Percentiles rank a stretch among this genome's conserved stretches.
Evolutionary conservation across 2,797 vertebrate species (phyloP).

Genomic region (Mormyrus proboscirostris): DNA sequence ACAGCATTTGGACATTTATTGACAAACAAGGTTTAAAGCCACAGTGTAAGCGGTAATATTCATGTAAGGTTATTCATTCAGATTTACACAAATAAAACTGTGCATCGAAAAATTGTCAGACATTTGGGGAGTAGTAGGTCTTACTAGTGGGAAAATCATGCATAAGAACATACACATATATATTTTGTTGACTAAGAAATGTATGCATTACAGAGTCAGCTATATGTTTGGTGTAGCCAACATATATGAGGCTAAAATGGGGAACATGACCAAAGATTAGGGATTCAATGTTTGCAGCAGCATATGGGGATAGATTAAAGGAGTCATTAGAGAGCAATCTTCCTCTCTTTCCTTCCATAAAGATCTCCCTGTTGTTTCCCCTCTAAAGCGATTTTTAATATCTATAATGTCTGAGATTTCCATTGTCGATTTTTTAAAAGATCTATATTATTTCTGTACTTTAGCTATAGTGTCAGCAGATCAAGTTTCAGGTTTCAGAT

Average conservation of each 20-base stretch:
- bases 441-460: constrained; percentile 48
- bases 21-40: neutral
- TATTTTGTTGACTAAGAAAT: constrained; percentile 35
- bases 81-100: neutral
- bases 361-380: neutral
- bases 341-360: constrained; percentile 15
- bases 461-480: constrained; percentile 46
- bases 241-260: constrained; percentile 38
- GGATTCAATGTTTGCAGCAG: constrained; percentile 57
- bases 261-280: constrained; percentile 61
- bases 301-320: constrained; percentile 53
- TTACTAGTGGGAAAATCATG: neutral
- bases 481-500: constrained; percentile 44
- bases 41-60: neutral
- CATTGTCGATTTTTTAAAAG: constrained; percentile 56
- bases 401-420: constrained; percentile 41
- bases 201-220: constrained; percentile 55
- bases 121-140: neutral
- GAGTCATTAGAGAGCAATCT: constrained; percentile 28
- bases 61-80: neutral
- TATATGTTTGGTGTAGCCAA: constrained; percentile 54
- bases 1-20: neutral
- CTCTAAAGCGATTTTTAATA: constrained; percentile 32
- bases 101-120: neutral
- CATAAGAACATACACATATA: neutral